Base-by-base conservation (phyloP, 2,888 invertebrate genomes). In the Microdon myrmicae region DNA sequence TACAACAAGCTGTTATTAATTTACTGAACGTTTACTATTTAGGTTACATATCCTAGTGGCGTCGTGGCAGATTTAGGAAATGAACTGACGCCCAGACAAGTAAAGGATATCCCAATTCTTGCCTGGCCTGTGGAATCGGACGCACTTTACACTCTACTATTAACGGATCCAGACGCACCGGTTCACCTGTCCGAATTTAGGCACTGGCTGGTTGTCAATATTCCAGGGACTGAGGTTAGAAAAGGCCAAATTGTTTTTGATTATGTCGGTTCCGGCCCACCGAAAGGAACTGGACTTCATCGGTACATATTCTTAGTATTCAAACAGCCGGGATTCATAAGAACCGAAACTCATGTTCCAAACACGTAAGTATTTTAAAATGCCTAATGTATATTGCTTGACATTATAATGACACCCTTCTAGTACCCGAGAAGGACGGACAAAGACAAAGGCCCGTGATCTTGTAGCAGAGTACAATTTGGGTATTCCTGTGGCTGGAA, bases 161-260 rank as follows among this genome's bases (percentile, higher is more conserved):
- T 92, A 90, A 90, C 90, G 41, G 93, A 93, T 88, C 79, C 79
- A 1, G 90, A 90, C 80, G 89, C 89, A 2, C 95, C 95, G 0
- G 90, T 89, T 68, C 87, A 94, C 48, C 78, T 83, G 34, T 86
- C 90, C 8, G 95, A 96, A 79, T 93, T 91, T 90, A 90, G 91
- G 73, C 95, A 95, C 77, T 96, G 95, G 95, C 79, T 94, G 6
- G 90, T 96, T 0, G 90, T 87, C 16, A 95, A 95, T 75, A 89
- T 96, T 68, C 90, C 90, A 22, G 94, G 90, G 7, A 77, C 72
- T 67, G 83, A 90, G 58, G 75, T 95, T 4, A 73, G 78, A 0
- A 82, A 84, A n/a, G 96, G 96, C 10, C 90, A 94, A 58, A 85
- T 83, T 0, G 80, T 93, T 0, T 85, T 89, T 2, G 86, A 86